phyloP scores from a whole-genome alignment of 2,888 invertebrate genomes.

The Sepiola atlantica region DNA sequence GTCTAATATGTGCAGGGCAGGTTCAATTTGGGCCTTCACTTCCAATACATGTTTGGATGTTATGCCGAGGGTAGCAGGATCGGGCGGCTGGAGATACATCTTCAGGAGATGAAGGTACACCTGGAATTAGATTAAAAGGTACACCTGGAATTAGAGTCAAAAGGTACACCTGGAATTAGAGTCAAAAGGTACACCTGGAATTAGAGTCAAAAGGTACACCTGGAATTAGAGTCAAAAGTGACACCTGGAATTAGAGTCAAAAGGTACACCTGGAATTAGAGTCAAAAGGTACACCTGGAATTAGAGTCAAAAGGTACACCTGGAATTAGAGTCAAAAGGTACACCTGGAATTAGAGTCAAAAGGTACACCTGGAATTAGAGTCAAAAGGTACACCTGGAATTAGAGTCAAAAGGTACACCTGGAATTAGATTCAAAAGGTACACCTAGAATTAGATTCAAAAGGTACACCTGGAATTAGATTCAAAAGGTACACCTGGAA shows the following conservation, averaged over 20 bases:
- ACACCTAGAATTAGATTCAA: constrained; percentile 77
- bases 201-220: constrained; percentile 78
- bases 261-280: constrained; percentile 78
- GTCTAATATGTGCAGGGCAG: constrained; percentile 87
- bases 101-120: constrained; percentile 81
- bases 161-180: constrained; percentile 78
- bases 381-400: constrained; percentile 79
- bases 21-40: constrained; percentile 83
- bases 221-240: constrained; percentile 67
- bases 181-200: constrained; percentile 79
- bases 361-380: constrained; percentile 78
- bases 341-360: constrained; percentile 77
- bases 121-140: constrained; percentile 75
- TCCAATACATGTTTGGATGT: constrained; percentile 73
- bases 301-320: constrained; percentile 78
- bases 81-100: constrained; percentile 79
- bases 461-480: constrained; percentile 78
- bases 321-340: constrained; percentile 76
- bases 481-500: constrained; percentile 79
- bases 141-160: constrained; percentile 77
- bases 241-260: too few species aligned
- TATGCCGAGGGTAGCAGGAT: constrained; percentile 73
- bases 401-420: constrained; percentile 78
- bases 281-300: constrained; percentile 79
- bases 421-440: constrained; percentile 76